Evolutionary conservation across 2,888 invertebrate genomes (phyloP).

Genomic region (Psylliodes chrysocephalus): DNA sequence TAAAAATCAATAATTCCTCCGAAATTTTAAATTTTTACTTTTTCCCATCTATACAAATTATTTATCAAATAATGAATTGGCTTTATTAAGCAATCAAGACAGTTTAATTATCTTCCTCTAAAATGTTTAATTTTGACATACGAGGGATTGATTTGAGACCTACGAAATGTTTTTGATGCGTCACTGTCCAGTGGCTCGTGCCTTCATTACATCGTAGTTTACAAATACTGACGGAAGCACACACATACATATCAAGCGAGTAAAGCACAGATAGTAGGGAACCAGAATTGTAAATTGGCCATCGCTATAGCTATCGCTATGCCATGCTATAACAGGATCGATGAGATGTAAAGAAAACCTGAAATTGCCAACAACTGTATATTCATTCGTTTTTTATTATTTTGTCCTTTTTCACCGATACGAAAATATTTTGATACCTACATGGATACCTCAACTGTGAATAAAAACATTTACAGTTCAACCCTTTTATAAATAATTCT

Average conservation of each 20-base stretch:
- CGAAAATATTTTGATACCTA: neutral
- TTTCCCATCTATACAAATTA: too few species aligned
- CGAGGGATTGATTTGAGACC: too few species aligned
- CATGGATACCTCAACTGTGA: too few species aligned
- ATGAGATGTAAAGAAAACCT: neutral
- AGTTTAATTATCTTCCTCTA: too few species aligned
- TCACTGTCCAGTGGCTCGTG: neutral
- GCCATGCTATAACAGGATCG: neutral
- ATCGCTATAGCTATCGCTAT: neutral
- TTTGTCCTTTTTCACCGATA: neutral
- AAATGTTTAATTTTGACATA: too few species aligned
- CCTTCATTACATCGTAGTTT: neutral
- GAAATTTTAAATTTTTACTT: too few species aligned
- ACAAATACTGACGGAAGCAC: neutral
- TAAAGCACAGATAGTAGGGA: neutral
- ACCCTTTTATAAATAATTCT: too few species aligned
- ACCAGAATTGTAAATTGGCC: constrained; percentile 1
- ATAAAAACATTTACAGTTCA: too few species aligned
- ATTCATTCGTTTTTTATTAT: neutral
- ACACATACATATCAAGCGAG: neutral
- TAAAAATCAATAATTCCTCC: too few species aligned
- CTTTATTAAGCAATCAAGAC: too few species aligned
- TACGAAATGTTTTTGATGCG: neutral
- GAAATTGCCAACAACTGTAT: neutral
- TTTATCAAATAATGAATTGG: too few species aligned